Evolutionary conservation across 2,888 invertebrate species (phyloP).

Genomic region (Aspidiotus rigidus): DNA sequence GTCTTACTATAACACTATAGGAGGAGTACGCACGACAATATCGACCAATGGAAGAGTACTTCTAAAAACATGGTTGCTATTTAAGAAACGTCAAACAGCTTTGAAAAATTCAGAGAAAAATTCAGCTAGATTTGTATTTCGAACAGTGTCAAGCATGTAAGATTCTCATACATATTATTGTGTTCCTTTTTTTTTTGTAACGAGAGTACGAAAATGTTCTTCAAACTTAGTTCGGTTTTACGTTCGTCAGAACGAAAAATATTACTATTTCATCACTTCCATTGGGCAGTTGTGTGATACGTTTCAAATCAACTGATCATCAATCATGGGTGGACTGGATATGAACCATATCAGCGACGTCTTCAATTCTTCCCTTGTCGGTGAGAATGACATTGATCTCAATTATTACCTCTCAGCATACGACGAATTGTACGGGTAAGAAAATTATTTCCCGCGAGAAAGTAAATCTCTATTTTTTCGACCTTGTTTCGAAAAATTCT

Average conservation of each 20-base stretch:
- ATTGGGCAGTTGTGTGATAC: background rate
- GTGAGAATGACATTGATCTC: constrained; percentile 62
- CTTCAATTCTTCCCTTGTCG: constrained; percentile 47
- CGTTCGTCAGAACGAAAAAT: background rate
- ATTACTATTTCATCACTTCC: background rate
- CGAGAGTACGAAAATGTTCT: background rate
- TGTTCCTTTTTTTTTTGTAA: no score
- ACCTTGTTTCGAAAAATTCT: constrained; percentile 27
- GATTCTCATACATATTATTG: no score
- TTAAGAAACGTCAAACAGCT: no score
- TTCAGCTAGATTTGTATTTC: no score
- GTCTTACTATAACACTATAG: no score
- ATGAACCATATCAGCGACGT: constrained; percentile 21
- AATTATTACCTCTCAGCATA: constrained; percentile 67
- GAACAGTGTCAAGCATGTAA: no score
- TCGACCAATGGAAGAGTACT: no score
- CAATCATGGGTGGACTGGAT: background rate
- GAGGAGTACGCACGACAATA: no score
- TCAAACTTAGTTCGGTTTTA: background rate
- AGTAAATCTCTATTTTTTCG: background rate
- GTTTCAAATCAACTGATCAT: background rate
- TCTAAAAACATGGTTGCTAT: no score
- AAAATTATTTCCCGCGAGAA: background rate
- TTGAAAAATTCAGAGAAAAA: no score
- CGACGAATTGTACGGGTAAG: constrained; percentile 72